phyloP scores from a whole-genome alignment of 2,888 invertebrate species.

The Argynnis bischoffii region DNA sequence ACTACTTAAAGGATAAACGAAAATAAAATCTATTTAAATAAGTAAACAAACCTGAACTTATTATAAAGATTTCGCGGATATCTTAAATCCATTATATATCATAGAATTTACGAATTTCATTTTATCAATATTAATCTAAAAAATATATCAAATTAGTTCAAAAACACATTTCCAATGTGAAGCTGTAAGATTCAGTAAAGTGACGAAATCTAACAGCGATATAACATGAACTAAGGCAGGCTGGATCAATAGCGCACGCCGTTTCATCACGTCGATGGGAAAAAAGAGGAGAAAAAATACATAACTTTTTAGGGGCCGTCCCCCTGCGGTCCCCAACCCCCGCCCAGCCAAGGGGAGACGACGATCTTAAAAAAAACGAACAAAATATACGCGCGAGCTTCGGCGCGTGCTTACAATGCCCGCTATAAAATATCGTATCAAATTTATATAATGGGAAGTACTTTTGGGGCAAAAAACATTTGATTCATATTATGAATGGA shows the following conservation, averaged over 20 bases:
- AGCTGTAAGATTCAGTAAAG: slow-evolving; percentile 11
- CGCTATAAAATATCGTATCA: slow-evolving; percentile 76
- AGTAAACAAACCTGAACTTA: too few species aligned
- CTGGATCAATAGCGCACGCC: slow-evolving; percentile 76
- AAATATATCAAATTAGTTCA: neutral
- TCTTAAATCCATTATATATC: too few species aligned
- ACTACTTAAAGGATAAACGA: too few species aligned
- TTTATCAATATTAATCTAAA: neutral
- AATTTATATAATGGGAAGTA: slow-evolving; percentile 74
- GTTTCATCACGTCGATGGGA: slow-evolving; percentile 79
- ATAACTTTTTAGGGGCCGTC: slow-evolving; percentile 81
- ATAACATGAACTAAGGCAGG: slow-evolving; percentile 48
- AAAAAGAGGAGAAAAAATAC: slow-evolving; percentile 81
- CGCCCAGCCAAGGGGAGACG: slow-evolving; percentile 49
- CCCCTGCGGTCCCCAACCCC: slow-evolving; percentile 52
- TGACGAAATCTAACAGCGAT: slow-evolving; percentile 35
- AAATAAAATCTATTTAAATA: too few species aligned
- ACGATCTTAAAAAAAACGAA: slow-evolving; percentile 63
- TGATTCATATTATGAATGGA: slow-evolving; percentile 53
- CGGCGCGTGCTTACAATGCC: slow-evolving; percentile 72
- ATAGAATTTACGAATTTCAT: too few species aligned
- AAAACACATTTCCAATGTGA: neutral
- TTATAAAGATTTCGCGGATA: too few species aligned
- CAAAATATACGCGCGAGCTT: slow-evolving; percentile 59
- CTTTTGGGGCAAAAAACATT: slow-evolving; percentile 64